Conservation (phyloP, 2,113 vertebrate species). For the Heterocephalus glaber region DNA sequence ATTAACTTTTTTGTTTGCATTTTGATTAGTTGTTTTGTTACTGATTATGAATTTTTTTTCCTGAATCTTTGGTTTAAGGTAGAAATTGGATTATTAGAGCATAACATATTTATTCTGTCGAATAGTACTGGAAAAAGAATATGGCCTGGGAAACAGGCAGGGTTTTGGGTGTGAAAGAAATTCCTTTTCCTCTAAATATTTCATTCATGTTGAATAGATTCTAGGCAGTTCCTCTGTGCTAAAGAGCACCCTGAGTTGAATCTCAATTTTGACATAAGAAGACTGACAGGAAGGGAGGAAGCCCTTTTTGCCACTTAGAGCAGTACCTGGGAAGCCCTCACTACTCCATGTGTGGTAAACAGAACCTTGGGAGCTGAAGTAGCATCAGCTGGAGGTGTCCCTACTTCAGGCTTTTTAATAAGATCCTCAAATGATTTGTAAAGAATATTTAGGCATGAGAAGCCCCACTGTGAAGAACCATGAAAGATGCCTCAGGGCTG, state of each 20-base stretch:
- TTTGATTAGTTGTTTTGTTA: background rate
- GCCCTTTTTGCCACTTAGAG: background rate
- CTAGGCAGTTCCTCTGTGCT: background rate
- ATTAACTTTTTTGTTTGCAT: background rate
- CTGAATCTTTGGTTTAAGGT: background rate
- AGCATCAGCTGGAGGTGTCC: background rate
- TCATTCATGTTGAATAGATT: conserved; percentile 14
- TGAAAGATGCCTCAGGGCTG: background rate
- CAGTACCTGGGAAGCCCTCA: background rate
- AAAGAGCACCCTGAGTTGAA: background rate
- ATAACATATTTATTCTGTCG: background rate
- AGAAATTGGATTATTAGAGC: background rate
- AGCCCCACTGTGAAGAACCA: background rate
- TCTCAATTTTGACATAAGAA: conserved; percentile 23
- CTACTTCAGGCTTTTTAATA: background rate
- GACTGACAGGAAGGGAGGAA: background rate
- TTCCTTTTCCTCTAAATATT: background rate
- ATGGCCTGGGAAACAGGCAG: background rate
- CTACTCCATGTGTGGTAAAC: background rate
- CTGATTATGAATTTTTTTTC: background rate
- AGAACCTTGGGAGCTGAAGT: background rate
- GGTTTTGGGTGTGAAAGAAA: background rate
- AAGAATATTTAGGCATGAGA: background rate
- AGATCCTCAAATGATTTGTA: background rate
- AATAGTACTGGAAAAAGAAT: background rate